phyloP scores from a whole-genome alignment of 1,140 invertebrate genomes.

The Neodiprion lecontei region DNA sequence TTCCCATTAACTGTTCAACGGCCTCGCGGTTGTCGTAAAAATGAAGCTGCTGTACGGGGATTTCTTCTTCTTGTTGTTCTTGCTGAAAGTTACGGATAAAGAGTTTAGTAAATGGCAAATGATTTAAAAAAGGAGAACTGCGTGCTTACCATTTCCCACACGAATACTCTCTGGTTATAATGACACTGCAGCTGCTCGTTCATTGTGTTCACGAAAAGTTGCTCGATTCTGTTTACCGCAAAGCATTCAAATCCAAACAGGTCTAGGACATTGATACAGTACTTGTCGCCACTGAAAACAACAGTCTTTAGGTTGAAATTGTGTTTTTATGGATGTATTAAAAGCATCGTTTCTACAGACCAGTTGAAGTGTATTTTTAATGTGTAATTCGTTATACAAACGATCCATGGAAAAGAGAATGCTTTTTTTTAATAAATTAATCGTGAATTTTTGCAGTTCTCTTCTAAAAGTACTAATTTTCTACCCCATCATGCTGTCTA shows the following conservation, averaged over 20 bases:
- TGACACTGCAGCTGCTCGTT: constrained; percentile 91
- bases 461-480: too few relatives aligned
- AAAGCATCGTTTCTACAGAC: constrained; percentile 13
- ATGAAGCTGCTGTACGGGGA: constrained; percentile 72
- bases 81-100: constrained; percentile 56
- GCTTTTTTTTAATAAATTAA: not conserved
- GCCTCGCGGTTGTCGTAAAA: constrained; percentile 90
- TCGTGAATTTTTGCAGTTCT: not conserved
- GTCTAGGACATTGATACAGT: constrained; percentile 81
- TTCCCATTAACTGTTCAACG: constrained; percentile 84
- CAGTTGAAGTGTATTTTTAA: not conserved
- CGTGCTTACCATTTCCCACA: constrained; percentile 81
- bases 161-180: constrained; percentile 87
- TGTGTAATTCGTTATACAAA: too few relatives aligned
- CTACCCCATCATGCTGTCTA: not conserved
- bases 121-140: constrained; percentile 6
- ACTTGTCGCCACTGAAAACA: constrained; percentile 78
- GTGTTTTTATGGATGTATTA: constrained; percentile 9
- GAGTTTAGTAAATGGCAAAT: not conserved
- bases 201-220: constrained; percentile 86
- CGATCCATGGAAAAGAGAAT: too few relatives aligned
- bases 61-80: constrained; percentile 81
- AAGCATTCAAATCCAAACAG: constrained; percentile 93
- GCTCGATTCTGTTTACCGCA: constrained; percentile 83
- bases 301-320: not conserved